Evolutionary conservation across 1,140 invertebrate species (phyloP).

Genomic region (Pseudomyrmex sp.): DNA sequence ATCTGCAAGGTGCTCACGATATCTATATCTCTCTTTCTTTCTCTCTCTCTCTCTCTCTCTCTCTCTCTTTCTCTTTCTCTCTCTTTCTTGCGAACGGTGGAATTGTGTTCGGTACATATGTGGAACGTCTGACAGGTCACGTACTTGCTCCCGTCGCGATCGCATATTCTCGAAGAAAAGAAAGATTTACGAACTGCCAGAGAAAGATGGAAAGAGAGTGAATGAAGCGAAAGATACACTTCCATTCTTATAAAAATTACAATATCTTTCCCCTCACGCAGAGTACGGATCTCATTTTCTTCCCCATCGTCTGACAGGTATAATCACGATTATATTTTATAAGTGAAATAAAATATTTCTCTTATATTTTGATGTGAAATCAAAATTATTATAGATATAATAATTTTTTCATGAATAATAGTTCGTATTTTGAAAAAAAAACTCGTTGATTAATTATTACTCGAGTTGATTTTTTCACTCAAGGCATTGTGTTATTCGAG

Average conservation of each 20-base stretch:
- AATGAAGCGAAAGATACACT: not conserved
- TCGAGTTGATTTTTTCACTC: too few species aligned
- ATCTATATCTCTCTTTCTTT: not conserved
- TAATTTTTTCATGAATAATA: too few species aligned
- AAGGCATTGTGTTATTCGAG: too few species aligned
- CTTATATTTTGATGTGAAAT: too few species aligned
- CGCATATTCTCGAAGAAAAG: not conserved
- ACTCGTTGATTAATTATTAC: too few species aligned
- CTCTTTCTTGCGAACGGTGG: slow-evolving; percentile 22
- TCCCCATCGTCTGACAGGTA: not conserved
- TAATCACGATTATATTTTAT: slow-evolving; percentile 2
- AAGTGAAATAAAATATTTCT: not conserved
- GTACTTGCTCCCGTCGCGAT: not conserved
- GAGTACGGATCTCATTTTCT: not conserved
- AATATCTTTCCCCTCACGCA: not conserved
- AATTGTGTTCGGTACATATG: slow-evolving; percentile 11
- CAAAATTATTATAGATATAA: too few species aligned
- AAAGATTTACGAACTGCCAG: slow-evolving; percentile 23
- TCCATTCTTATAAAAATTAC: slow-evolving; percentile 15
- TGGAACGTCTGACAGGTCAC: slow-evolving; percentile 7
- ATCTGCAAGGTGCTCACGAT: slow-evolving; percentile 21
- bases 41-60: too few species aligned
- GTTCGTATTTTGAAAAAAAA: too few species aligned
- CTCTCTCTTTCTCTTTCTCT: not conserved
- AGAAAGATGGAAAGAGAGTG: not conserved